Evolutionary conservation across 2,888 invertebrate genomes (phyloP).

Genomic region (Cheilosia vernalis): DNA sequence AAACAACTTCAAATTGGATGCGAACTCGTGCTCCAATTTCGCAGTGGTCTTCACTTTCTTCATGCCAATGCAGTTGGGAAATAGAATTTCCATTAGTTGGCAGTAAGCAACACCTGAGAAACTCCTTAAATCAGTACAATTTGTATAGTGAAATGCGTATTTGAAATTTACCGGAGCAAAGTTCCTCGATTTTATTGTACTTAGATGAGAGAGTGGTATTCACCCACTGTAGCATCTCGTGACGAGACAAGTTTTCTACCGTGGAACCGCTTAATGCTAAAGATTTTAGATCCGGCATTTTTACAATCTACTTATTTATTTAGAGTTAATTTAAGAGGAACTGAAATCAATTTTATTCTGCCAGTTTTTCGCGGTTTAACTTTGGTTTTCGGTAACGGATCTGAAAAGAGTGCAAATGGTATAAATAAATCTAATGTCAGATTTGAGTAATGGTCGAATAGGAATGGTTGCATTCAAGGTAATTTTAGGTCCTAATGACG

Average conservation of each 20-base stretch:
- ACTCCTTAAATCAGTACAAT: neutral
- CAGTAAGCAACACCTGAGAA: constrained; percentile 96
- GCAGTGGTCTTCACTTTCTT: constrained; percentile 98
- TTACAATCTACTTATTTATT: neutral
- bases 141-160: neutral
- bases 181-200: constrained; percentile 97
- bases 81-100: constrained; percentile 99
- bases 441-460: constrained; percentile 30
- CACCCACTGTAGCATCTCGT: constrained; percentile 99
- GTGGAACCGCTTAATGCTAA: constrained; percentile 26
- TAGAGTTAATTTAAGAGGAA: neutral
- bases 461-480: constrained; percentile 11
- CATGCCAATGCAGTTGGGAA: constrained; percentile 92
- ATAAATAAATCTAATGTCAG: constrained; percentile 43
- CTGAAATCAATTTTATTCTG: neutral
- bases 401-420: constrained; percentile 13
- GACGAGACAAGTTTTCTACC: constrained; percentile 93
- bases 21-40: constrained; percentile 98
- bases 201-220: constrained; percentile 96
- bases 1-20: constrained; percentile 98
- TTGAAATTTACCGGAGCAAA: constrained; percentile 88
- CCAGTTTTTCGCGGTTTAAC: constrained; percentile 43
- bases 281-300: constrained; percentile 60
- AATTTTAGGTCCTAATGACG: neutral
- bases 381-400: constrained; percentile 47